Conservation (phyloP, 2,797 vertebrate species). For the Ispidina picta region DNA sequence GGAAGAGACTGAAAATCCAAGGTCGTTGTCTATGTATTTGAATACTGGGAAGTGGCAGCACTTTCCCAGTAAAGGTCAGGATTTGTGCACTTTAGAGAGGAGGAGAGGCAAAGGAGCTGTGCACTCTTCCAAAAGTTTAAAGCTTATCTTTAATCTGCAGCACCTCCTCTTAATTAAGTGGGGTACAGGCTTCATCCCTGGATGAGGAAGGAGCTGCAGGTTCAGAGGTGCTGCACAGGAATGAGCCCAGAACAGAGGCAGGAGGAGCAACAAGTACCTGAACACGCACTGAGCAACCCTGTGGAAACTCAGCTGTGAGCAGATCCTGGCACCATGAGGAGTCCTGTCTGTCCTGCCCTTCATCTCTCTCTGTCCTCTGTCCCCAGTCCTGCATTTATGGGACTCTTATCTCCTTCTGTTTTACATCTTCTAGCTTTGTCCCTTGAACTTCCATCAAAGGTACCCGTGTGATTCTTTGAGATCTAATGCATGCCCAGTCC, state of each 20-base stretch:
- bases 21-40: not conserved
- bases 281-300: fast-evolving
- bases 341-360: not conserved
- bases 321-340: not conserved
- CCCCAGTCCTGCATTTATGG: too few relatives aligned
- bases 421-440: not conserved
- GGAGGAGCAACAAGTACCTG: not conserved
- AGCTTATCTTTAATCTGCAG: not conserved
- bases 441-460: not conserved
- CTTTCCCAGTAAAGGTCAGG: not conserved
- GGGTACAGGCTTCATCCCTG: not conserved
- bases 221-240: not conserved
- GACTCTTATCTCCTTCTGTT: not conserved
- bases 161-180: not conserved
- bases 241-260: not conserved
- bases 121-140: not conserved
- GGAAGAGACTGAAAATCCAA: not conserved
- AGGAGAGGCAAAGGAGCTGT: not conserved
- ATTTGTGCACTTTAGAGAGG: not conserved
- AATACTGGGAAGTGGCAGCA: not conserved
- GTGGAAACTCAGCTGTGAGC: not conserved
- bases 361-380: not conserved
- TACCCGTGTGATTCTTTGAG: not conserved
- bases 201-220: not conserved
- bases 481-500: not conserved